phyloP scores from a whole-genome alignment of 2,113 vertebrate species.

The Boulengeromyrus knoepffleri region DNA sequence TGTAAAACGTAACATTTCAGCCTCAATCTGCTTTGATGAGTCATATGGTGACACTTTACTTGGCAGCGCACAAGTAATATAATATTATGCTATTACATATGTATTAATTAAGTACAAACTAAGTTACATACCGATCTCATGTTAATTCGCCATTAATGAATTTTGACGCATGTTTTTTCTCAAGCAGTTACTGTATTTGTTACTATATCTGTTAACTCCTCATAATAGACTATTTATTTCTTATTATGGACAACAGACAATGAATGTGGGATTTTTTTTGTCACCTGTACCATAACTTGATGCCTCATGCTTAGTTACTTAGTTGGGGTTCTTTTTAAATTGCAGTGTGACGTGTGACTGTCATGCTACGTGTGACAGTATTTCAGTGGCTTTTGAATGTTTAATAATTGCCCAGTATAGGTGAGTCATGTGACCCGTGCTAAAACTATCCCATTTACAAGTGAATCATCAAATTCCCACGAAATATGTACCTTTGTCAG shows the following conservation, averaged over 20 bases:
- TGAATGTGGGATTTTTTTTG: neutral
- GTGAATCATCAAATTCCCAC: neutral
- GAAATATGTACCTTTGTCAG: neutral
- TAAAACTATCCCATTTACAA: neutral
- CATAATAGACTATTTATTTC: neutral
- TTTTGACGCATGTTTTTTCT: neutral
- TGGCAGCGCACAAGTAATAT: neutral
- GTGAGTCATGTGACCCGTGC: neutral
- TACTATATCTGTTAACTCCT: neutral
- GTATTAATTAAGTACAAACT: neutral
- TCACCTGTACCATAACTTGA: neutral
- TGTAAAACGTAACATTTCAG: neutral
- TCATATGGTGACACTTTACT: neutral
- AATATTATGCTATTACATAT: neutral
- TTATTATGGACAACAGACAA: neutral
- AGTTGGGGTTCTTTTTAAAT: neutral
- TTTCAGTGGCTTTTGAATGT: neutral
- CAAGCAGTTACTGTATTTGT: neutral
- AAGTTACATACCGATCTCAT: neutral
- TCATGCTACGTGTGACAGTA: neutral
- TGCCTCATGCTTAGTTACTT: neutral
- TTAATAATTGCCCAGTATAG: neutral
- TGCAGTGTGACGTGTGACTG: neutral
- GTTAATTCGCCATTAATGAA: neutral
- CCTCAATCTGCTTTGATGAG: neutral